phyloP scores from a whole-genome alignment of 1,140 invertebrate genomes.

The Sweltsa coloradensis region DNA sequence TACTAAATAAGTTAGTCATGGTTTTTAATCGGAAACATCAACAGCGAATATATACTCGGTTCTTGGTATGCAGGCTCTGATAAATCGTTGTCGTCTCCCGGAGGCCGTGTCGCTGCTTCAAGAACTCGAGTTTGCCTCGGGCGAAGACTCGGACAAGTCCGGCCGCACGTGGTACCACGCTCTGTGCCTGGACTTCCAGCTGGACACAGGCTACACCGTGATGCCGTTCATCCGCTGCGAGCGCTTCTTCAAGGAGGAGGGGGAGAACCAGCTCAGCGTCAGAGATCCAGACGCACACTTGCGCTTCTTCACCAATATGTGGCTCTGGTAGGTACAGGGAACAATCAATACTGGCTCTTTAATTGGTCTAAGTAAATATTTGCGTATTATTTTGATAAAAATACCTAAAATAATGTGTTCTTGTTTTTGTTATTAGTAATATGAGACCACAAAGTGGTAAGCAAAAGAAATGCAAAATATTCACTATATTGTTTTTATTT shows the following conservation, averaged over 20 bases:
- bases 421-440: too few relatives aligned
- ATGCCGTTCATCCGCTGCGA: constrained; percentile 26
- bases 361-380: constrained; percentile 7
- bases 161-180: constrained; percentile 36
- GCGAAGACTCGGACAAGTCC: constrained; percentile 32
- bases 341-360: constrained; percentile 5
- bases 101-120: constrained; percentile 3
- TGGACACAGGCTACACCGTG: constrained; percentile 34
- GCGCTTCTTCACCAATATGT: constrained; percentile 29
- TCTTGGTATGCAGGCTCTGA: too few relatives aligned
- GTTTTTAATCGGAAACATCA: too few relatives aligned
- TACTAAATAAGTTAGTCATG: too few relatives aligned
- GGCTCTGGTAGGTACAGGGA: constrained; percentile 27
- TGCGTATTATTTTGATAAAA: too few relatives aligned
- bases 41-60: too few relatives aligned
- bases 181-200: constrained; percentile 31
- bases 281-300: constrained; percentile 26
- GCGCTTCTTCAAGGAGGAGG: constrained; percentile 28
- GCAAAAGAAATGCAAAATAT: too few relatives aligned
- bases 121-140: constrained; percentile 24
- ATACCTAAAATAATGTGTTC: too few relatives aligned
- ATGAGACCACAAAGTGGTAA: too few relatives aligned
- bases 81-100: neutral
- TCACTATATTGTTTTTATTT: too few relatives aligned
- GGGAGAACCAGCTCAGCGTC: constrained; percentile 24